A percentile compares a stretch with the other conserved stretches of the same genome.
Conservation (phyloP, 2,888 invertebrate species). For the Lagria hirta region DNA sequence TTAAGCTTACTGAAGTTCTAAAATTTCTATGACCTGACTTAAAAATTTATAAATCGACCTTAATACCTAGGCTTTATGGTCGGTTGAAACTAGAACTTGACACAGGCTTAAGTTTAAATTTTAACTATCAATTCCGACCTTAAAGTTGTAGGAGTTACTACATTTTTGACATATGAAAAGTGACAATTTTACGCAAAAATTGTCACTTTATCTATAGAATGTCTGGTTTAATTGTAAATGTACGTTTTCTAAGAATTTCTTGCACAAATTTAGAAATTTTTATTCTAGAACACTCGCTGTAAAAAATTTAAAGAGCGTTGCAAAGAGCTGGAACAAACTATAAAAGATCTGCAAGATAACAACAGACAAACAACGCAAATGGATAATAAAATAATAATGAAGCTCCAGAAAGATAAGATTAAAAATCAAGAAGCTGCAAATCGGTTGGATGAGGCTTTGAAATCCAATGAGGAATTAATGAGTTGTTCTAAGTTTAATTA, state of each 20-base stretch:
- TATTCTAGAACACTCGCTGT: conserved; percentile 9
- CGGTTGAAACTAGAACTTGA: too few relatives aligned
- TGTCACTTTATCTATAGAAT: too few relatives aligned
- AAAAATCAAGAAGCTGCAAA: conserved; percentile 37
- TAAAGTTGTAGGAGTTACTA: too few relatives aligned
- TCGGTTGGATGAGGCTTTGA: conserved; percentile 42
- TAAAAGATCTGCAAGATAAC: conserved; percentile 39
- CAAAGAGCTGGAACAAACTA: conserved; percentile 28
- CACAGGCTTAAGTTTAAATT: too few relatives aligned
- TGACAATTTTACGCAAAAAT: too few relatives aligned
- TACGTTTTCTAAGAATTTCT: conserved; percentile 4
- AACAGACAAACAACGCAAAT: conserved; percentile 38
- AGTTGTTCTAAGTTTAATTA: too few relatives aligned
- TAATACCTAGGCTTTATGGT: too few relatives aligned
- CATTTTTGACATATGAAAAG: too few relatives aligned
- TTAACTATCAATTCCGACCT: too few relatives aligned
- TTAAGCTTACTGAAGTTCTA: too few relatives aligned
- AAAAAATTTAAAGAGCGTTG: conserved; percentile 18
- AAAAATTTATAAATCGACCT: too few relatives aligned
- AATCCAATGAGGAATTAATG: conserved; percentile 46
- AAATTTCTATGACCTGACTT: too few relatives aligned
- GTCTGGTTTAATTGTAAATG: conserved; percentile 19
- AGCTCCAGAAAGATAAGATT: conserved; percentile 36
- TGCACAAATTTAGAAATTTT: conserved; percentile 9
- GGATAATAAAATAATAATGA: conserved; percentile 41